phyloP scores from a whole-genome alignment of 2,888 invertebrate species.

The Lasioglossum marginatum region DNA sequence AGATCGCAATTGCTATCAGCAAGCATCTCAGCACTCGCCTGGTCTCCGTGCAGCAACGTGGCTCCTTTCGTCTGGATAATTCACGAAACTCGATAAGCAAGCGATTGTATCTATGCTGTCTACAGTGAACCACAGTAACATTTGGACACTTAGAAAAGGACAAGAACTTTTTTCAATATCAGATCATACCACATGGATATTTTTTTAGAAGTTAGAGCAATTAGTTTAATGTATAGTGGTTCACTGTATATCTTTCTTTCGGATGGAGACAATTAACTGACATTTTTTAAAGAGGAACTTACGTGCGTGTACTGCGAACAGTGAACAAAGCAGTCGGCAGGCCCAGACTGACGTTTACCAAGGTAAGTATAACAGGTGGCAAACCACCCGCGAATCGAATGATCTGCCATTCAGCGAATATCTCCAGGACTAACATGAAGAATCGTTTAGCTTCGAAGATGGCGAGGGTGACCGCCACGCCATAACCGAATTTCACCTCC shows the following conservation, averaged over 20 bases:
- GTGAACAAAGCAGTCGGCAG: slow-evolving; percentile 76
- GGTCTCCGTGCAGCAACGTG: slow-evolving; percentile 64
- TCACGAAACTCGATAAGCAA: neutral
- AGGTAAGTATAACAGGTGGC: slow-evolving; percentile 74
- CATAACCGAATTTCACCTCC: slow-evolving; percentile 75
- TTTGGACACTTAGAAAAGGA: too few species aligned
- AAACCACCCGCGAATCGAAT: slow-evolving; percentile 79
- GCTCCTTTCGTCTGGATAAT: slow-evolving; percentile 66
- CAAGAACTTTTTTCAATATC: too few species aligned
- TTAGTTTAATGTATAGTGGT: too few species aligned
- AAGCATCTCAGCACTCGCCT: slow-evolving; percentile 67
- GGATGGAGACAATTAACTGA: too few species aligned
- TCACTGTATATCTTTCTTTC: too few species aligned
- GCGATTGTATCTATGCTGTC: too few species aligned
- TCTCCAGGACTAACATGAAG: slow-evolving; percentile 77
- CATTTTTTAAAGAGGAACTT: slow-evolving; percentile 28
- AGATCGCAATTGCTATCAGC: slow-evolving; percentile 69
- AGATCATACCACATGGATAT: too few species aligned
- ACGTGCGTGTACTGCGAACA: slow-evolving; percentile 77
- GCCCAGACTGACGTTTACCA: slow-evolving; percentile 74
- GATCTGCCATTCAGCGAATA: slow-evolving; percentile 77
- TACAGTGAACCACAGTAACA: too few species aligned
- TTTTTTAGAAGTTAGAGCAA: too few species aligned
- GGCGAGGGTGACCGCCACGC: slow-evolving; percentile 76
- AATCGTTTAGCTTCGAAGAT: slow-evolving; percentile 79